Evolutionary conservation across 2,888 invertebrate species (phyloP), one percentile per base, ranked within the genome.

Genomic region (Cataglyphis rosenhaueri): DNA sequence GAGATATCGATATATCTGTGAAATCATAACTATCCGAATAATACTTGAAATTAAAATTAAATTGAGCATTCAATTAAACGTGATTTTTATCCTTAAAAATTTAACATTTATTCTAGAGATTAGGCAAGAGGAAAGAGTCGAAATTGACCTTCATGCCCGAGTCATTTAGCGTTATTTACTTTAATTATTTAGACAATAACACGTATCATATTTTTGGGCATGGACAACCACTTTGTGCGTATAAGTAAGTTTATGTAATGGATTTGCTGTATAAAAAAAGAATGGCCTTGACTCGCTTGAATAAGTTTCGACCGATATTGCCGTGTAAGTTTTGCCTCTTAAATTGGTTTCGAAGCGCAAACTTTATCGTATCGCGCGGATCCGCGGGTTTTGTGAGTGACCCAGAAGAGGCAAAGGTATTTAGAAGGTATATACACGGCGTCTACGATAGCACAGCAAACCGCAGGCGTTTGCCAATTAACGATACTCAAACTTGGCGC

Each of bases 291-390:
- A 82, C 82, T 75, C 71, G 70, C 76, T 71, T 59, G 65, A 78
- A 70, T 86, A 88, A 92, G 90, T 92, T 91, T 90, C 21, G 68
- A 86, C 89, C 90, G 90, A 90, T 25, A 90, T 75, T 90, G 90
- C 90, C 91, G 91, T 91, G 91, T 92, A 91, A 92, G 91, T 93
- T 91, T 90, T 89, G 87, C 86, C 88, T 90, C 90, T 92, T 92
- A 89, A 91, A 91, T 91, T 91, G 88, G 84, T 71, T 73, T 62
- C 59, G 35, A 21, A 70, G 44, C 32, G 64, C 68, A 86, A 86
- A 86, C 68, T 86, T 86, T 21, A 61, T 81, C 70, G 84, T 71
- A 61, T 48, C 59, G 78, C 78, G 59, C 64, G 76, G 48, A 84
- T 84, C 35, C 84, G 79, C 70, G 59, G 57, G 55, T 68, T 41